Base-by-base conservation (phyloP, 2,888 invertebrate genomes). In the Oxytorus armatus region DNA sequence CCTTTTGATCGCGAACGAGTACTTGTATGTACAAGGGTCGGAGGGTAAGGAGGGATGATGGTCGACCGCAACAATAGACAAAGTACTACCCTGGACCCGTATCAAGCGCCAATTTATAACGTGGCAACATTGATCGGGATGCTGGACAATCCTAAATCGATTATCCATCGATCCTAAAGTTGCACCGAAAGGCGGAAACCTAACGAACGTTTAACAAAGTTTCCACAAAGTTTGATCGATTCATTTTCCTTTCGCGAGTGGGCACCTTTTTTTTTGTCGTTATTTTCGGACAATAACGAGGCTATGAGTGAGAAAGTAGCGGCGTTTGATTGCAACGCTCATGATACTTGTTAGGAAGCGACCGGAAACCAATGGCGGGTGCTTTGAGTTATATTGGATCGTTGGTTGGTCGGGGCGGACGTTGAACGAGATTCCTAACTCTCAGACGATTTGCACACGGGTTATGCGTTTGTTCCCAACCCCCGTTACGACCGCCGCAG, bases 381-480 rank as follows among this genome's bases (percentile, higher is more conserved):
- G 29, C 29, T 29, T 29, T 4, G 3, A 5, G 29, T 29, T 29
- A 5, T 5, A 29, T 4, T 29, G 29, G 29, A 29, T 29, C 29
- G 5, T 29, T n/a, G n/a, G n/a, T n/a, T n/a, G n/a, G n/a, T n/a
- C n/a, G n/a, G n/a, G n/a, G n/a, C n/a, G n/a, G n/a, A n/a, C n/a
- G 57, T 66, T 74, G 16, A 39, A 11, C 36, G n/a, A 81, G 55
- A 86, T 85, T 84, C 82, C 79, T 44, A 14, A 23, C 63, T 77
- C 21, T 61, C 51, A 21, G 23, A 1, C 42, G 65, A 42, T 72
- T 59, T 79, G 78, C 70, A 72, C 76, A 77, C 23, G 65, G 82
- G 82, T 87, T 85, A 87, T 84, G 83, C 83, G 85, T 85, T 87
- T 87, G 84, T 85, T 85, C 57, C 39, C 57, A 14, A 2, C 25